These are phyloP conservation scores for Antitype chi DNA, from an alignment of 2,888 invertebrate genomes.

Conservation along the genomic window DNA sequence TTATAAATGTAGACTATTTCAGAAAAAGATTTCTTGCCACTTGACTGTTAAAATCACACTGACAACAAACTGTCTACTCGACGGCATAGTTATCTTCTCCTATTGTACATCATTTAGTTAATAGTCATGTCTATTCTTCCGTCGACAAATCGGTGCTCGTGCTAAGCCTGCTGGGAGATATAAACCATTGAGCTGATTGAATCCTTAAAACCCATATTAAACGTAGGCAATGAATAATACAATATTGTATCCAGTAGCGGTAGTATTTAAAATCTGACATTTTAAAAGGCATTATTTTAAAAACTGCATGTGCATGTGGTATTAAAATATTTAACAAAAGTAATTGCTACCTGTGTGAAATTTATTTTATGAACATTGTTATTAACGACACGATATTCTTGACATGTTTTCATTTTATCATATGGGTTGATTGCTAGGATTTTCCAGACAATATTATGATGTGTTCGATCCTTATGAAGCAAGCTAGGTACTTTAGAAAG, in stretches of 20 bases:
- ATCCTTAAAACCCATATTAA: background rate
- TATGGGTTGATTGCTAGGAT: background rate
- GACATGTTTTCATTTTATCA: slow-evolving; percentile 3
- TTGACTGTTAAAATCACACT: no score
- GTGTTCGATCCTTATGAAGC: background rate
- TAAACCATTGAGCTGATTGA: background rate
- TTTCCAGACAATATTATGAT: background rate
- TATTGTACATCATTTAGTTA: no score
- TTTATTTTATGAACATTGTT: slow-evolving; percentile 41
- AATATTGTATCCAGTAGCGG: slow-evolving; percentile 11
- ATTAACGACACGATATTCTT: slow-evolving; percentile 20
- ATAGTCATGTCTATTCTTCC: no score
- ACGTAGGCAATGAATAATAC: background rate
- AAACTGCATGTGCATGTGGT: slow-evolving; percentile 18
- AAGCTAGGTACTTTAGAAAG: background rate
- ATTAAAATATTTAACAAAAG: slow-evolving; percentile 42
- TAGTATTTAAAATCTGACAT: slow-evolving; percentile 34
- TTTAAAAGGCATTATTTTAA: slow-evolving; percentile 38
- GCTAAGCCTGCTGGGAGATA: no score
- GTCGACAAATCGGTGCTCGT: no score
- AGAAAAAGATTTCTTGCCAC: no score
- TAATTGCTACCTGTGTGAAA: slow-evolving; percentile 28
- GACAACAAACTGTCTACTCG: no score
- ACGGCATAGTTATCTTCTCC: no score
- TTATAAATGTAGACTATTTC: no score